These are phyloP conservation scores for Ascidia mentula DNA, from an alignment of 23 tunicate genomes.

Conservation along the genomic window DNA sequence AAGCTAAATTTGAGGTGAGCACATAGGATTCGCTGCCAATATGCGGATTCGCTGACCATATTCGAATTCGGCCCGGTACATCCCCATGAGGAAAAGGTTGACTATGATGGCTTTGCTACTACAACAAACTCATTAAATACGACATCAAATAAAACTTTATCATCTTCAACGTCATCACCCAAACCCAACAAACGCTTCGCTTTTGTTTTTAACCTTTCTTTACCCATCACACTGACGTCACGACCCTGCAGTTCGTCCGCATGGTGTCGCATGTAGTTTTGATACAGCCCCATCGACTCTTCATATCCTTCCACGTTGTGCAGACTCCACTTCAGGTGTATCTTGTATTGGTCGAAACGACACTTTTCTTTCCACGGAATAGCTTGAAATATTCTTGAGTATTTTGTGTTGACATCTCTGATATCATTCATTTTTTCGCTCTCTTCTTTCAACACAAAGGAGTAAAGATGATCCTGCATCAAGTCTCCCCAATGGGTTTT, in stretches of 20 bases:
- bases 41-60: too few relatives aligned
- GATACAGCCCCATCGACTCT: not conserved
- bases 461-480: not conserved
- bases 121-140: not conserved
- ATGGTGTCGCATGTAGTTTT: conserved; percentile 14
- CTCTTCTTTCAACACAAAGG: not conserved
- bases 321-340: not conserved
- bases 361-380: conserved; percentile 20
- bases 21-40: too few relatives aligned
- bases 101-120: too few relatives aligned
- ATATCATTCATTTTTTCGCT: not conserved
- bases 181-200: not conserved
- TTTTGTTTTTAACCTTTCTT: not conserved
- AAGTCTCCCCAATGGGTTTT: not conserved
- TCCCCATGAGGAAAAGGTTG: too few relatives aligned
- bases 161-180: not conserved
- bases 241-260: not conserved
- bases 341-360: conserved; percentile 5
- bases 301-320: conserved; percentile 12
- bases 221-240: not conserved
- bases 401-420: not conserved
- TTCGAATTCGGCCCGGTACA: too few relatives aligned
- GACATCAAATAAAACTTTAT: not conserved
- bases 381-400: not conserved
- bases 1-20: too few relatives aligned